Evolutionary conservation across 1,140 invertebrate species (phyloP).

Genomic region (Drosophila tristis): DNA sequence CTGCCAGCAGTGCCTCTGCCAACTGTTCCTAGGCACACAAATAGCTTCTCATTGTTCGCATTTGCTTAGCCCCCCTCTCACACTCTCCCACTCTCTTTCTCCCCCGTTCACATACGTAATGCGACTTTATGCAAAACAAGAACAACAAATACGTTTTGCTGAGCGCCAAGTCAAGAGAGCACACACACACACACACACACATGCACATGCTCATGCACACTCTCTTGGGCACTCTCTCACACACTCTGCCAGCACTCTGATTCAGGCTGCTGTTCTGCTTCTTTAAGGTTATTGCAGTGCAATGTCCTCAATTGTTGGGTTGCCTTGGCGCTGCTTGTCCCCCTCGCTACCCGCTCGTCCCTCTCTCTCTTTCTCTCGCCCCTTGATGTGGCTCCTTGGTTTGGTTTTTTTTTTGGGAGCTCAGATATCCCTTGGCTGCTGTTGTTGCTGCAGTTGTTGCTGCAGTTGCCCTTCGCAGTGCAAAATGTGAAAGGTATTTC

Average conservation of each 20-base stretch:
- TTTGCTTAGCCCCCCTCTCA: not conserved
- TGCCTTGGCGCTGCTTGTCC: conserved; percentile 50
- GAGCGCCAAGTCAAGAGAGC: conserved; percentile 64
- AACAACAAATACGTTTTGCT: conserved; percentile 45
- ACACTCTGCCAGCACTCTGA: conserved; percentile 19
- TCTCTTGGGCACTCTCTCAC: conserved; percentile 23
- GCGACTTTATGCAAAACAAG: conserved; percentile 60
- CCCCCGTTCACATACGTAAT: conserved; percentile 11
- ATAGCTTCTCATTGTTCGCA: conserved; percentile 26
- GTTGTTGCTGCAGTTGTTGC: not conserved
- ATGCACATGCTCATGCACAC: not conserved
- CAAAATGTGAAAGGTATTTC: conserved; percentile 73
- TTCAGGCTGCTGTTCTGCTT: conserved; percentile 41
- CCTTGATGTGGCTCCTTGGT: conserved; percentile 10
- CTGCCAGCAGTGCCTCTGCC: not conserved
- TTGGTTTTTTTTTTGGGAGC: conserved; percentile 61
- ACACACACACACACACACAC: not conserved
- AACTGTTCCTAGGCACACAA: conserved; percentile 56
- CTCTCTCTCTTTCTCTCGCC: too few relatives aligned
- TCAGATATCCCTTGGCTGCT: conserved; percentile 41
- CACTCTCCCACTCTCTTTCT: not conserved
- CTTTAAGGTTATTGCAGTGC: conserved; percentile 79
- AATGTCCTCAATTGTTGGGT: conserved; percentile 76
- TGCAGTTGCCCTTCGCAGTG: conserved; percentile 63
- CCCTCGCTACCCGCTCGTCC: too few relatives aligned